These are phyloP conservation scores for Alouatta palliata DNA, from an alignment of 2,113 vertebrate species.

Conservation along the genomic window DNA sequence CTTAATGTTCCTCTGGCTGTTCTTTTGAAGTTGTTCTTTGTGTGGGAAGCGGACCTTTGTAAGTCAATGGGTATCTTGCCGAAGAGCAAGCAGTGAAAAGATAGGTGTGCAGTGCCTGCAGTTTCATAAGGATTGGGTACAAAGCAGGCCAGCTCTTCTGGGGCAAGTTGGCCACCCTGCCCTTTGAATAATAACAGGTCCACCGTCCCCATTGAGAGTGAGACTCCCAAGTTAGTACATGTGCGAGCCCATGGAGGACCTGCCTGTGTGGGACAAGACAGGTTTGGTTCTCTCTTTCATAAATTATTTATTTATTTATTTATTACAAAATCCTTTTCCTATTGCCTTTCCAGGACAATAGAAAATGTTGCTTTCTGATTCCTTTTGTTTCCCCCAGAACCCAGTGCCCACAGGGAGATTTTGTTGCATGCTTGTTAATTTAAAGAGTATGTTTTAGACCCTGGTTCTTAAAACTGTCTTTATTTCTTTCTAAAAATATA, in stretches of 20 bases:
- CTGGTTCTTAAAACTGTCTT: not conserved
- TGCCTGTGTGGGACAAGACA: not conserved
- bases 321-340: not conserved
- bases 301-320: not conserved
- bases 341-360: not conserved
- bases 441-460: not conserved
- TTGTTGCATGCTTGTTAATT: not conserved
- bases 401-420: not conserved
- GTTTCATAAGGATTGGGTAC: not conserved
- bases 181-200: not conserved
- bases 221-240: not conserved
- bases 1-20: not conserved
- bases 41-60: not conserved
- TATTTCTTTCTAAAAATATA: slow-evolving; percentile 7
- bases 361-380: not conserved
- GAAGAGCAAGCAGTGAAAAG: not conserved
- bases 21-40: slow-evolving; percentile 38
- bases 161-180: not conserved
- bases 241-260: not conserved
- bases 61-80: slow-evolving; percentile 1
- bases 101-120: not conserved
- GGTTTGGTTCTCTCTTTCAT: not conserved
- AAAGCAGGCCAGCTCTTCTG: not conserved
- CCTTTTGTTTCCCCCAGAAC: not conserved
- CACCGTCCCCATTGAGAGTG: too few relatives aligned